Percentiles rank a stretch among this genome's conserved stretches.
These are phyloP conservation scores for Urechis unicinctus DNA, from an alignment of 2,888 invertebrate species.

Conservation along the genomic window DNA sequence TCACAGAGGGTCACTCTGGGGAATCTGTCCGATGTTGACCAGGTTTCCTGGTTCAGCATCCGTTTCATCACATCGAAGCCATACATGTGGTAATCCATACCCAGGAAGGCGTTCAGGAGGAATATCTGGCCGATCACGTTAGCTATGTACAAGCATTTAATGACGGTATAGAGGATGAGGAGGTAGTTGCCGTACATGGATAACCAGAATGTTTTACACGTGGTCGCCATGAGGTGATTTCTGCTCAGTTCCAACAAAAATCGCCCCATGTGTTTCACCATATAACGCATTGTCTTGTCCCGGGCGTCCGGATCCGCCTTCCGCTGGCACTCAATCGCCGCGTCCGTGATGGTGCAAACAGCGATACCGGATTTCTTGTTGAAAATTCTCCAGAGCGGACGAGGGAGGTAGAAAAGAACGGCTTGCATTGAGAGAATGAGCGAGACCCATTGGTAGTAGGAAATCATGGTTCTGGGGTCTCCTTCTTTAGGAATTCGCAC, in stretches of 20 bases:
- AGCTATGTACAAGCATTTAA: constrained; percentile 48
- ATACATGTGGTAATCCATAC: constrained; percentile 33
- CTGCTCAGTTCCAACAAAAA: background rate
- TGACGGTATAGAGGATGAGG: constrained; percentile 51
- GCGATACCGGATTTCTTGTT: constrained; percentile 21
- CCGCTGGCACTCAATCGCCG: constrained; percentile 17
- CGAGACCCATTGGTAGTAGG: constrained; percentile 24
- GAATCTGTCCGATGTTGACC: constrained; percentile 18
- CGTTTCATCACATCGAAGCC: constrained; percentile 19
- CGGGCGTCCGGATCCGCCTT: constrained; percentile 15
- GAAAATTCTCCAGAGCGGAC: constrained; percentile 53
- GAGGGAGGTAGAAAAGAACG: constrained; percentile 42
- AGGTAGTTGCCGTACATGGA: constrained; percentile 48
- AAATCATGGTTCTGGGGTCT: constrained; percentile 6
- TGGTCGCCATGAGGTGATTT: constrained; percentile 42
- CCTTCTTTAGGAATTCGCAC: constrained; percentile 6
- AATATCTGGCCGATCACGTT: constrained; percentile 53
- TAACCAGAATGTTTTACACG: constrained; percentile 47
- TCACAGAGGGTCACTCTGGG: constrained; percentile 24
- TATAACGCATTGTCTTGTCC: background rate
- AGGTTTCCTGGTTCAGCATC: constrained; percentile 13
- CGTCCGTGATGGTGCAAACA: constrained; percentile 21
- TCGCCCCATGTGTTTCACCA: background rate
- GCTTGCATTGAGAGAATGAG: constrained; percentile 21
- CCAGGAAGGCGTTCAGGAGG: constrained; percentile 52